Conservation (phyloP, 2,113 vertebrate genomes). For the Pollachius pollachius region DNA sequence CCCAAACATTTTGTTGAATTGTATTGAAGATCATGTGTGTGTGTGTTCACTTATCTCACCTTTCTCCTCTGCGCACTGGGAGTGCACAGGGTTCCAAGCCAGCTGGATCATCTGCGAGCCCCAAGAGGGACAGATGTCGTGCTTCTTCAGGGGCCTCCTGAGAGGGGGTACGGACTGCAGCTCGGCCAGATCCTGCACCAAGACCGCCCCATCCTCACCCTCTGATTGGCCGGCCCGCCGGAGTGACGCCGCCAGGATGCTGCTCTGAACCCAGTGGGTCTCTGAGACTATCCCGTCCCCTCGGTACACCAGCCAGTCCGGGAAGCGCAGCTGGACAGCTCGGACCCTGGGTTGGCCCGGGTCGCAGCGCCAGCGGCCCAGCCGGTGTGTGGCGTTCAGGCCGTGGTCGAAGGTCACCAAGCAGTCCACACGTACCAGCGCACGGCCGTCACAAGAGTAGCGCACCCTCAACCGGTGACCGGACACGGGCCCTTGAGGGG, state of each 20-base stretch:
- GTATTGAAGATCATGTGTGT: too few species aligned
- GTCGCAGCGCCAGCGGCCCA: slow-evolving; percentile 66
- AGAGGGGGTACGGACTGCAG: slow-evolving; percentile 54
- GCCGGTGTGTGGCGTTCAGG: slow-evolving; percentile 33
- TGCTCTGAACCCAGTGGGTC: slow-evolving; percentile 57
- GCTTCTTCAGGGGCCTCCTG: slow-evolving; percentile 68
- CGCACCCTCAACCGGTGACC: slow-evolving; percentile 47
- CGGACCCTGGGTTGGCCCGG: slow-evolving; percentile 41
- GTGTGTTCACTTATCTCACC: slow-evolving; percentile 33
- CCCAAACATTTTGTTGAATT: too few species aligned
- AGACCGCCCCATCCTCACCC: slow-evolving; percentile 12
- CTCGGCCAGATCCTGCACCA: slow-evolving; percentile 41
- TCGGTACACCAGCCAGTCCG: slow-evolving; percentile 76
- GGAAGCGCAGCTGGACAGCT: slow-evolving; percentile 58
- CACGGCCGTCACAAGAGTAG: slow-evolving; percentile 62
- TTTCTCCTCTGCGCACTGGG: slow-evolving; percentile 59
- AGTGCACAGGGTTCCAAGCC: slow-evolving; percentile 19
- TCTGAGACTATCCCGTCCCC: slow-evolving; percentile 63
- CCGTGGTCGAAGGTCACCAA: slow-evolving; percentile 62
- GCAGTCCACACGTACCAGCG: slow-evolving; percentile 63
- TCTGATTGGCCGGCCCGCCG: neutral
- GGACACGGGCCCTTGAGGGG: slow-evolving; percentile 56
- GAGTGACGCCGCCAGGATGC: slow-evolving; percentile 53
- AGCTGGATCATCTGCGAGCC: slow-evolving; percentile 48
- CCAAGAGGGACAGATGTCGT: slow-evolving; percentile 66